These are phyloP conservation scores for Oscheius myriophilus DNA, from an alignment of 2,888 invertebrate species.

Conservation along the genomic window DNA sequence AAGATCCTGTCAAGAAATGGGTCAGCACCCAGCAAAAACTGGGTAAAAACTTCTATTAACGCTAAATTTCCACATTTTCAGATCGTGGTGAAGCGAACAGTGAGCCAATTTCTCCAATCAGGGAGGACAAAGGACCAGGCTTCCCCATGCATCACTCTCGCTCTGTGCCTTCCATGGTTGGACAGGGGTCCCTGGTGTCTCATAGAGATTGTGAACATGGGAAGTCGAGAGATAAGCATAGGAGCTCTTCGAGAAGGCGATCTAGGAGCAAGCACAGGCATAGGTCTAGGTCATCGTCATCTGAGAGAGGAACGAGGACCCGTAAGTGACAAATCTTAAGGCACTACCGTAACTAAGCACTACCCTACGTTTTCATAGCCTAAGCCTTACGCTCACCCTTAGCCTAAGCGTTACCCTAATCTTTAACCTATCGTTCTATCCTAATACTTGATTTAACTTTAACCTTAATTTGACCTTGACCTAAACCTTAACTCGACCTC, in stretches of 20 bases:
- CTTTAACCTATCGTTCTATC: too few relatives aligned
- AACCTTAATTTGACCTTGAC: too few relatives aligned
- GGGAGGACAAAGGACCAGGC: conserved; percentile 27
- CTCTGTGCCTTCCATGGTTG: conserved; percentile 64
- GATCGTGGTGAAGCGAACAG: conserved; percentile 49
- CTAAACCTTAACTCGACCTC: too few relatives aligned
- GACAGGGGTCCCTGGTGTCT: conserved; percentile 46
- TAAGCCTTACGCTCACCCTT: too few relatives aligned
- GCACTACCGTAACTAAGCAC: too few relatives aligned
- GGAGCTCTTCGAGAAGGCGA: conserved; percentile 52
- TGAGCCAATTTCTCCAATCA: conserved; percentile 49
- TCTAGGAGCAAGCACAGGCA: conserved; percentile 43
- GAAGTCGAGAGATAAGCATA: conserved; percentile 27
- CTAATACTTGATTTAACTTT: too few relatives aligned
- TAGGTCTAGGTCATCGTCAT: conserved; percentile 34
- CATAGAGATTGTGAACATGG: conserved; percentile 43
- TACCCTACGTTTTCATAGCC: too few relatives aligned
- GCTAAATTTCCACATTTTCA: conserved; percentile 30
- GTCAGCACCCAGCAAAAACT: conserved; percentile 53
- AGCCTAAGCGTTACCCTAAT: too few relatives aligned
- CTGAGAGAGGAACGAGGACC: conserved; percentile 38
- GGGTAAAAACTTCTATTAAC: conserved; percentile 29
- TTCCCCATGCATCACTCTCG: conserved; percentile 53
- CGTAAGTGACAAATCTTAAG: conserved; percentile 26
- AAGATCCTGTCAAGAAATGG: conserved; percentile 56